Base-by-base conservation (phyloP, 1,140 invertebrate genomes). In the Temnothorax longispinosus region DNA sequence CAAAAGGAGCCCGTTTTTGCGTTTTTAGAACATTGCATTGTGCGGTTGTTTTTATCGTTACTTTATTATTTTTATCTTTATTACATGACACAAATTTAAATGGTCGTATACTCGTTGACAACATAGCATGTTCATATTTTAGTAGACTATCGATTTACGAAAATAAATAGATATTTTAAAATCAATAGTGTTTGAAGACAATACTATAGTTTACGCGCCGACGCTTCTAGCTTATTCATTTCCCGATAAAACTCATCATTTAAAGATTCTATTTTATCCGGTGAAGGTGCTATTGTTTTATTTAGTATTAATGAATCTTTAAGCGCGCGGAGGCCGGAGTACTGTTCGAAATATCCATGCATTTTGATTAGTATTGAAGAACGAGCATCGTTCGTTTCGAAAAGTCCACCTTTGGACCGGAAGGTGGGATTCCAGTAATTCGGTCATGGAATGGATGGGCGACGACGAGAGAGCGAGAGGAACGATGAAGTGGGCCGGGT, bases 361-460 rank as follows among this genome's bases (percentile, higher is more conserved):
- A 69, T 78, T 78, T 67, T 78, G 58, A 78, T 58, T 62, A 78
- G 71, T 78, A 78, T 78, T 78, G 74, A 85, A 56, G 50, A 85
- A 85, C 21, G 69, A 77, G 56, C 1, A 4, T 44, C 27, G 58
- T 41, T 85, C 65, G 74, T 27, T 47, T 89, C 77, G 75, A 67
- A 72, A 69, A 74, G 85, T 82, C 89, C 91, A 89, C 87, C 91
- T 91, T 92, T 50, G 78, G 89, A 64, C 89, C 87, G 84, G 92
- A 93, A 93, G 92, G 92, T 94, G 92, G 92, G 91, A 94, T 95
- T 93, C 89, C 92, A 92, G 93, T 94, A 95, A 94, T 95, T 94
- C 94, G 93, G 92, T 93, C 93, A 93, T 88, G 91, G 93, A 91
- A 86, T 76, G 86, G 86, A 90, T 58, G 56, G 75, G 60, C 54